Evolutionary conservation across 2,888 invertebrate genomes (phyloP), one percentile per base, ranked within the genome.

Genomic region (Galeopsomyia nigrocyanea): DNA sequence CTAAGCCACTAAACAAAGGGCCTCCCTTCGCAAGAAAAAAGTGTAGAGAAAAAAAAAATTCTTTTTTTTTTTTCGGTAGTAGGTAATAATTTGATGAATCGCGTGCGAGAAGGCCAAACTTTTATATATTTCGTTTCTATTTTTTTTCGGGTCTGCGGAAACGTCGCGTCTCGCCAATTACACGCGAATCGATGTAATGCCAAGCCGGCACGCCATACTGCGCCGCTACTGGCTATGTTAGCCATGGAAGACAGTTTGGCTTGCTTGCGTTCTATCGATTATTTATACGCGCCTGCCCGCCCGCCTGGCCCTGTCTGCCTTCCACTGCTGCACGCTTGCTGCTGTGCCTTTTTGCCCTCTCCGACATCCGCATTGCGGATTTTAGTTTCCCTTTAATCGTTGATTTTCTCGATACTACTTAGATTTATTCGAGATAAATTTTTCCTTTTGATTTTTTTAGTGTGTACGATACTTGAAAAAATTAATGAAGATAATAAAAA

Each of bases 251-350:
- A 39, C 39, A 39, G 39, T 31, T 51, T 39, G 58, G 22, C n/a
- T 39, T 39, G 65, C 55, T 66, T 71, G 66, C 62, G 56, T 56
- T 26, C 55, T 71, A 71, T 71, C 71, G 66, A 71, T 66, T 71
- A 49, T 21, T 31, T 62, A 47, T 22, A 31, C 56, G 49, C 55
- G 39, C 1, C 39, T 6, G n/a, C 2, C 19, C 16, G 10, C 21
- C 13, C n/a, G 17, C 16, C 14, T 26, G 51, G 39, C 47, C 56
- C 46, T 57, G 21, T 58, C 17, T 55, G 51, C 66, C 60, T 66
- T 55, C 31, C 3, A 31, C 31, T 31, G 31, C 39, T 39, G 39
- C 39, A 1, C 13, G 13, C 39, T 53, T 31, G 21, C 55, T 46
- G n/a, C 55, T 46, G n/a, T 47, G 26, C 26, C 47, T 55, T 55